These are phyloP conservation scores for Zaprionus kolodkinae DNA, from an alignment of 1,140 invertebrate genomes.

Conservation along the genomic window DNA sequence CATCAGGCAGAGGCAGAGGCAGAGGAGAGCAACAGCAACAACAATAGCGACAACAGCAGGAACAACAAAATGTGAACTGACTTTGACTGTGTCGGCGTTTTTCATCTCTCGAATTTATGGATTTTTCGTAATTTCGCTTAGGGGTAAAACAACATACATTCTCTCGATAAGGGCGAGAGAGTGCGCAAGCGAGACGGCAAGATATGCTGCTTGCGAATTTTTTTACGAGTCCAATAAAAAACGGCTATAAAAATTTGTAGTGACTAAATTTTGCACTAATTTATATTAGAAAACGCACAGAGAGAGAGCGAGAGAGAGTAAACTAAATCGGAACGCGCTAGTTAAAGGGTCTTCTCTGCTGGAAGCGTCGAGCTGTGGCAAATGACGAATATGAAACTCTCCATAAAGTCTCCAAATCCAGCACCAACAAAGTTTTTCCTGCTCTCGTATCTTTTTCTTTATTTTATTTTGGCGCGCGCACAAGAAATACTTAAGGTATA, in stretches of 20 bases:
- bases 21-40: constrained; percentile 34
- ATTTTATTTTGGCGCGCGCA: constrained; percentile 35
- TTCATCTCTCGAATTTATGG: constrained; percentile 79
- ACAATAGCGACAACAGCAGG: constrained; percentile 44
- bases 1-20: constrained; percentile 2
- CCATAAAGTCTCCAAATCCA: constrained; percentile 10
- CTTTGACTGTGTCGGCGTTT: constrained; percentile 74
- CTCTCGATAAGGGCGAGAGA: constrained; percentile 18
- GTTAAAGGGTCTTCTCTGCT: background rate
- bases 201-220: constrained; percentile 30
- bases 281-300: constrained; percentile 42
- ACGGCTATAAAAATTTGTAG: constrained; percentile 55
- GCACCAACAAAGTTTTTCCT: constrained; percentile 7
- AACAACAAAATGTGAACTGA: constrained; percentile 50
- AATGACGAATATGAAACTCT: constrained; percentile 3
- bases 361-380: background rate
- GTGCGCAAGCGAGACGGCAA: background rate
- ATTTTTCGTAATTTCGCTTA: constrained; percentile 68
- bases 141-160: constrained; percentile 50
- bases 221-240: constrained; percentile 54
- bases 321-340: background rate
- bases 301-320: too few relatives aligned
- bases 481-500: constrained; percentile 33
- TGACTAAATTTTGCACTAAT: constrained; percentile 64
- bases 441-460: background rate